Percentiles rank a stretch among this genome's conserved stretches.
Conservation (phyloP, 2,888 invertebrate genomes). For the Plagodis pulveraria region DNA sequence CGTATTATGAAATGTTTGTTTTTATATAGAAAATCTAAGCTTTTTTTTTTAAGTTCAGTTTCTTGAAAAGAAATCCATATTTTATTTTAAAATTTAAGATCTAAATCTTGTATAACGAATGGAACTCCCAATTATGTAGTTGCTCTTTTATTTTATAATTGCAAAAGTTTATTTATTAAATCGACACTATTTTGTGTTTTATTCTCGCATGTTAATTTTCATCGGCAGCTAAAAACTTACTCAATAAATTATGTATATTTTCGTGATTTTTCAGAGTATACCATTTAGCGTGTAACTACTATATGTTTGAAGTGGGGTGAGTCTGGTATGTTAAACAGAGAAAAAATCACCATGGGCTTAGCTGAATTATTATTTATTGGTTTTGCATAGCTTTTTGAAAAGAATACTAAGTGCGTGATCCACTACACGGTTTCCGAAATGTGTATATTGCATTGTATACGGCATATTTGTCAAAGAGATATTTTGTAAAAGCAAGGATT, state of each 20-base stretch:
- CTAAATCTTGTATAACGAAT: constrained; percentile 7
- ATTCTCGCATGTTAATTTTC: not conserved
- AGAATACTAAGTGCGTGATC: no score
- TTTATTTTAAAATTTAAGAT: constrained; percentile 17
- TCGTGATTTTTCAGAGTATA: not conserved
- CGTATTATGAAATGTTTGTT: constrained; percentile 40
- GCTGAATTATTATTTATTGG: no score
- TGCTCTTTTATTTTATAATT: constrained; percentile 5
- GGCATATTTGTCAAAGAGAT: no score
- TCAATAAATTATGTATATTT: not conserved
- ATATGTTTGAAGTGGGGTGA: not conserved
- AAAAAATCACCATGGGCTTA: no score
- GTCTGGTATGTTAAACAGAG: not conserved
- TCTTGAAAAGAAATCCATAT: constrained; percentile 25
- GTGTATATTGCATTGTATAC: no score
- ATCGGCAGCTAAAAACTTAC: constrained; percentile 1
- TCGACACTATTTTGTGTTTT: not conserved
- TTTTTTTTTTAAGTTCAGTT: constrained; percentile 21
- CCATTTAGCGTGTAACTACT: not conserved
- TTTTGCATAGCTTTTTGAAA: no score
- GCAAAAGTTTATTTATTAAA: no score
- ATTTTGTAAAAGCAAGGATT: no score
- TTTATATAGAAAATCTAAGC: constrained; percentile 20
- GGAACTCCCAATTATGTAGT: constrained; percentile 1
- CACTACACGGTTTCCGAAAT: no score